Base-by-base conservation (phyloP, 2,888 invertebrate species). In the Harpalus rubripes region DNA sequence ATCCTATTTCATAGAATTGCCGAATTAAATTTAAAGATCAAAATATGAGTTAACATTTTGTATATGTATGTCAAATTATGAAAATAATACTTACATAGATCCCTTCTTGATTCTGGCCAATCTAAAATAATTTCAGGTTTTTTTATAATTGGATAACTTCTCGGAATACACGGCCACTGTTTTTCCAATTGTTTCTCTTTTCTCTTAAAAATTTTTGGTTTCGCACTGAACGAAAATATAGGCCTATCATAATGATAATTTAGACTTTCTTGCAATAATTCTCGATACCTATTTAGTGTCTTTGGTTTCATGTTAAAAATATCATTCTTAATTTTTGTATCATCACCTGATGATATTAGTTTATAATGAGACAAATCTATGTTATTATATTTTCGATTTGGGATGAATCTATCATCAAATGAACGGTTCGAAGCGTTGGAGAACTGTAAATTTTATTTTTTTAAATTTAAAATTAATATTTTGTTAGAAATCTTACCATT, bases 361-460 rank as follows among this genome's bases (percentile, higher is more conserved):
- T 82, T 82, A 32, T 26, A 82, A 18, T 72, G 74, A 16, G 82
- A 72, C 22, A 82, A 10, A 32, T 82, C 58, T 56, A 72, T 3
- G 32, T 82, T 39, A 6, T 15, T 26, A 15, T 58, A 16, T 15
- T 52, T 44, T 39, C 82, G 58, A 52, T 68, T 82, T 82, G 82
- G 82, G 0, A 82, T 82, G 56, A 82, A 82, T 72, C 82, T 32
- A 39, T 74, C 82, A 32, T 56, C 39, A 18, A n/a, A 15, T 61
- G 58, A 68, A 26, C 32, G 68, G 32, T 82, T 82, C 8, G 82
- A 82, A 82, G 65, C 56, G 39, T 82, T 82, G 61, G 16, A 44
- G 41, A 81, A 81, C 22, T 52, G 65, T 41, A 26, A 41, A 58
- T n/a, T 44, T 41, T 15, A 18, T 41, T 72, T 15, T 52, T 76